Evolutionary conservation across 1,140 invertebrate genomes (phyloP), one percentile per base, ranked within the genome.

Genomic region (Globodera ellingtonae): DNA sequence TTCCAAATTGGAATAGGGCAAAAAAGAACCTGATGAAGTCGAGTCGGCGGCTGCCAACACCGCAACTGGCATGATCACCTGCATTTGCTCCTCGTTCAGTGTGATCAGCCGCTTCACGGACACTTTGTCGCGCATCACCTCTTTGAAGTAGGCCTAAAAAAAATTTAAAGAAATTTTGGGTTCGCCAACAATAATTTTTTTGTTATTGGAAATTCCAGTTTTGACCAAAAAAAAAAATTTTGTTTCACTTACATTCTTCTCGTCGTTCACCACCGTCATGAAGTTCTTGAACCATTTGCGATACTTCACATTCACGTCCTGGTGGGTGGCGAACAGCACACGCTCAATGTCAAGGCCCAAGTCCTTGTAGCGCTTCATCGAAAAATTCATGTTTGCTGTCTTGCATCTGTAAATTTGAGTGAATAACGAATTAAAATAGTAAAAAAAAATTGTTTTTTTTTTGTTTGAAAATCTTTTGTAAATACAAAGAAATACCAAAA

Each of bases 281-380:
- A 77, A 77, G 52, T 3, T 9, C 10, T 77, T 77, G 59, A 77
- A 77, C 75, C 75, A 77, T 77, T 77, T 77, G 15, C 75, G 52
- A 21, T 77, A 77, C 15, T 69, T 47, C 13, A 77, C n/a, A 21
- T 77, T 69, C 47, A 77, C 75, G 8, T 77, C 75, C 13, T 77
- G 75, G 24, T 77, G 52, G 6, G 44, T 15, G 24, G 62, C 24
- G 18, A 77, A 77, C 13, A 77, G 62, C 6, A 59, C 62, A 8
- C 75, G 75, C n/a, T 77, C 75, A 77, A 77, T 77, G 46, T 77
- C 75, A 21, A 47, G 9, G 18, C 75, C 75, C 21, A 77, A 10
- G 9, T 77, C 75, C 21, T 77, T 77, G 62, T 65, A 77, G 24
- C 75, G 75, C 65, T 77, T 77, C 50, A 77, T 48, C 10, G 75